These are phyloP conservation scores for Peromyscus polionotus DNA, from an alignment of 2,113 vertebrate genomes.

Conservation along the genomic window DNA sequence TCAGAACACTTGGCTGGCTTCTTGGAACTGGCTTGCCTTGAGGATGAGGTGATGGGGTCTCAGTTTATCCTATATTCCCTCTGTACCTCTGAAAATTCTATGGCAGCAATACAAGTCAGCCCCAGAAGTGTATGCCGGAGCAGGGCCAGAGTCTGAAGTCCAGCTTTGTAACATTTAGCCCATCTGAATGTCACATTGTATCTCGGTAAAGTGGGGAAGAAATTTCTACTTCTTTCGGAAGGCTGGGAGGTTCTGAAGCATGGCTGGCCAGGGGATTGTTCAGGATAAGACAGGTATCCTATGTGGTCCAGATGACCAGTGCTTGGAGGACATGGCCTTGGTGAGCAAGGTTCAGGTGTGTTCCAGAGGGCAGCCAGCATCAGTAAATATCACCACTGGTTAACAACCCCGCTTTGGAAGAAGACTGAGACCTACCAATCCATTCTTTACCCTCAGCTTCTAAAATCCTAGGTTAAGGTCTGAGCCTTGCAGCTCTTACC, in stretches of 20 bases:
- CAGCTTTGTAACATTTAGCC: not conserved
- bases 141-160: not conserved
- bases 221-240: too few species aligned
- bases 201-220: not conserved
- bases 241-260: not conserved
- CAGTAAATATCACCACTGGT: accelerated
- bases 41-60: not conserved
- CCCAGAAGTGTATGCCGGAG: not conserved
- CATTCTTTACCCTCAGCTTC: not conserved
- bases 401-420: not conserved
- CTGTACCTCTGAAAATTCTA: not conserved
- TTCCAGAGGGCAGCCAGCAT: not conserved
- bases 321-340: not conserved
- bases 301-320: too few species aligned
- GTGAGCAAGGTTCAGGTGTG: not conserved
- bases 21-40: not conserved
- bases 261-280: not conserved
- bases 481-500: not conserved
- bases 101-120: not conserved
- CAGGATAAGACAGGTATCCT: accelerated
- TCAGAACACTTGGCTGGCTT: not conserved
- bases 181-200: not conserved
- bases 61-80: not conserved
- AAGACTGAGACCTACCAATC: not conserved
- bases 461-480: not conserved